A percentile compares a stretch with the other conserved stretches of the same genome.
These are phyloP conservation scores for Acrobasis suavella DNA, from an alignment of 2,888 invertebrate genomes.

Conservation along the genomic window DNA sequence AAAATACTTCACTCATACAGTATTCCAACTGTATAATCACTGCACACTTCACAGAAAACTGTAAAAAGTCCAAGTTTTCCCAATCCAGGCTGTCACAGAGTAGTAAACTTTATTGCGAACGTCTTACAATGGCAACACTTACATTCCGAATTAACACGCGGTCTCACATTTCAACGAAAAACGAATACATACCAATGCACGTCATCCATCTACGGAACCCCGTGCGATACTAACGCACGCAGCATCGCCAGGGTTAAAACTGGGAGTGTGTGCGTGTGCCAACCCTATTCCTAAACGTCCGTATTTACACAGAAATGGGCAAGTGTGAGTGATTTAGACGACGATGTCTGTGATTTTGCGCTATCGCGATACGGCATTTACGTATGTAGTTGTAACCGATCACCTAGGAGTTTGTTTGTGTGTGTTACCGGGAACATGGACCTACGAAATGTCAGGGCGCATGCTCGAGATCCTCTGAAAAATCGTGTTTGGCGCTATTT, in stretches of 20 bases:
- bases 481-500: conserved; percentile 62
- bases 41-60: conserved; percentile 25
- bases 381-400: conserved; percentile 51
- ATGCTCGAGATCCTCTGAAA: conserved; percentile 56
- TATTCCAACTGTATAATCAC: conserved; percentile 24
- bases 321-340: conserved; percentile 57
- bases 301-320: conserved; percentile 31
- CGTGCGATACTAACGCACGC: conserved; percentile 56
- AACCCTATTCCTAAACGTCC: conserved; percentile 41
- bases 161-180: conserved; percentile 31
- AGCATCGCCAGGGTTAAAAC: conserved; percentile 59
- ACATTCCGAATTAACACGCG: conserved; percentile 13
- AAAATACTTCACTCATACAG: conserved; percentile 17
- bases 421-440: conserved; percentile 52
- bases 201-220: conserved; percentile 25
- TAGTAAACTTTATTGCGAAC: conserved; percentile 9
- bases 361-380: conserved; percentile 42
- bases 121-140: conserved; percentile 19
- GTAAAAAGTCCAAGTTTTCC: conserved; percentile 2
- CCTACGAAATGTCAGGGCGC: conserved; percentile 45
- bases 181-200: conserved; percentile 18
- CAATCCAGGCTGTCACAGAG: conserved; percentile 10
- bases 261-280: conserved; percentile 52
- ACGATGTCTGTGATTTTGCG: conserved; percentile 55
- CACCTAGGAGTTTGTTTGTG: conserved; percentile 55